Evolutionary conservation across 2,797 vertebrate genomes (phyloP).

Genomic region (Hippoglossus hippoglossus): DNA sequence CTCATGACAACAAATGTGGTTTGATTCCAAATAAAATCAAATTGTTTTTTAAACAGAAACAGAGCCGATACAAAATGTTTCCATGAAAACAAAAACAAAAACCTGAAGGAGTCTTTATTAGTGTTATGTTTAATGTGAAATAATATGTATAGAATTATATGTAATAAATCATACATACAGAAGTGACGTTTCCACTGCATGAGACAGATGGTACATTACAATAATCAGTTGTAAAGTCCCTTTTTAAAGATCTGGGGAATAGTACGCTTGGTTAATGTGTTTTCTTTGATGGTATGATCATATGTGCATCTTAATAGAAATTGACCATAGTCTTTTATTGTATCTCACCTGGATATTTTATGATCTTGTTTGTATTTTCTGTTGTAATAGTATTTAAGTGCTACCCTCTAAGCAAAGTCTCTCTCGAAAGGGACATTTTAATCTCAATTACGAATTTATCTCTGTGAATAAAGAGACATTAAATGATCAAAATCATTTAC

Average conservation of each 20-base stretch:
- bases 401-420: neutral
- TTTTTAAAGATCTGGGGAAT: neutral
- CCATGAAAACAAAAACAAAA: neutral
- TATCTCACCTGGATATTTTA: neutral
- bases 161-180: neutral
- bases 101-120: neutral
- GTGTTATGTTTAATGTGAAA: neutral
- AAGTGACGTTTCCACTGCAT: neutral
- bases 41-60: neutral
- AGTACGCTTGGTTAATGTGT: neutral
- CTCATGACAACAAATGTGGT: constrained; percentile 2
- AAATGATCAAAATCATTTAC: neutral
- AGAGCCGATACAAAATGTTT: neutral
- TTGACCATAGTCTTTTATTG: neutral
- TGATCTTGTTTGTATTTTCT: neutral
- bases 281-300: neutral
- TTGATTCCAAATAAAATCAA: constrained; percentile 1
- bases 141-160: neutral
- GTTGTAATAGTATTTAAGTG: neutral
- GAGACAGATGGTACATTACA: neutral
- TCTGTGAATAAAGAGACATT: neutral
- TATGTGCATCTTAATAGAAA: neutral
- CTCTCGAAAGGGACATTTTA: neutral
- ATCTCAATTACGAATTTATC: neutral
- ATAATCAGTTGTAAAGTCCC: neutral